These are phyloP conservation scores for Peucedramus taeniatus DNA, from an alignment of 2,113 vertebrate genomes.

Conservation along the genomic window DNA sequence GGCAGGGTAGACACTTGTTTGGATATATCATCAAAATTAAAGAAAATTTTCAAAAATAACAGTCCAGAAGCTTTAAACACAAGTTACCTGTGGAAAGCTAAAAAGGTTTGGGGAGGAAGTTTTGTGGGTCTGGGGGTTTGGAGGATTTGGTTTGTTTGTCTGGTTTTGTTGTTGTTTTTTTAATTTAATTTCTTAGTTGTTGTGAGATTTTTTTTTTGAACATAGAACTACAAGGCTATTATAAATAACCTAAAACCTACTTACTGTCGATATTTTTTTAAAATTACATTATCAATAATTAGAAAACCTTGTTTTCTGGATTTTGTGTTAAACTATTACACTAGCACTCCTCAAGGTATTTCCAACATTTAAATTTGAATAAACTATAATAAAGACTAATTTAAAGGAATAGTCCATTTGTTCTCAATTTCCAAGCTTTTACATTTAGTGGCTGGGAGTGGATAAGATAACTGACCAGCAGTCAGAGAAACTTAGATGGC, in stretches of 20 bases:
- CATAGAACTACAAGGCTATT: not conserved
- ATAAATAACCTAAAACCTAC: not conserved
- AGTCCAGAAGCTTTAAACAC: not conserved
- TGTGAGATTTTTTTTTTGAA: not conserved
- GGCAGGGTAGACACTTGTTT: not conserved
- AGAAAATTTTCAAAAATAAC: not conserved
- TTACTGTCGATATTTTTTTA: not conserved
- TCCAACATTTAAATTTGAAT: not conserved
- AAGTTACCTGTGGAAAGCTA: not conserved
- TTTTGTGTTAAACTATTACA: not conserved
- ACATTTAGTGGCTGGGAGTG: not conserved
- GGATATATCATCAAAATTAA: not conserved
- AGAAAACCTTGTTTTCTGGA: not conserved
- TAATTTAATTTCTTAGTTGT: not conserved
- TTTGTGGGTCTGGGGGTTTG: not conserved
- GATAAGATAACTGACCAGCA: not conserved
- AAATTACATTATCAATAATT: not conserved
- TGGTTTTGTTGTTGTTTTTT: not conserved
- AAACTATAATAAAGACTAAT: not conserved
- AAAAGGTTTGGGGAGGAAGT: not conserved
- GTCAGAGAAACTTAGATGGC: not conserved
- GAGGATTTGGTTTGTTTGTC: not conserved
- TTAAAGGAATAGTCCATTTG: not conserved
- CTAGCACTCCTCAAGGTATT: not conserved
- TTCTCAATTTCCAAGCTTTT: not conserved